These are phyloP conservation scores for Ifrita kowaldi DNA, from an alignment of 2,113 vertebrate species.

Conservation along the genomic window DNA sequence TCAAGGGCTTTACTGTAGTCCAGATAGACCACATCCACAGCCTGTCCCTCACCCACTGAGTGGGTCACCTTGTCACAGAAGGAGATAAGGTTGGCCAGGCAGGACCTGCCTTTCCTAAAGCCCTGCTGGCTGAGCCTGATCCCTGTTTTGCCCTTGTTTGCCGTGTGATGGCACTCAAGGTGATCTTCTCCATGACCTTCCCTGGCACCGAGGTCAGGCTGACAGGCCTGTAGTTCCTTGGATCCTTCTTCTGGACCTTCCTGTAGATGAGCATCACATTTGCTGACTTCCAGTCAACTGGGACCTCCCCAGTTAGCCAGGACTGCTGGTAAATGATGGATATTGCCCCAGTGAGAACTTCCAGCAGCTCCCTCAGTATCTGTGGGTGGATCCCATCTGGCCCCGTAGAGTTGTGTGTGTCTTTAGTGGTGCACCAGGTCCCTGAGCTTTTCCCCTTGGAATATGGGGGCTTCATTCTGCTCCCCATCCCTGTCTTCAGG, in stretches of 20 bases:
- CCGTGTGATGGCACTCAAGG: neutral
- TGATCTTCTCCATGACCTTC: neutral
- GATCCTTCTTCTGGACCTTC: neutral
- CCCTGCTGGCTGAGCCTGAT: neutral
- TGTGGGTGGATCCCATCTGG: fast-evolving
- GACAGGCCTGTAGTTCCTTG: neutral
- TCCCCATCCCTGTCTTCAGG: neutral
- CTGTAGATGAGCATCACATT: neutral
- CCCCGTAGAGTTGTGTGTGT: neutral
- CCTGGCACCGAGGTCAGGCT: neutral
- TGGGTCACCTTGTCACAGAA: neutral
- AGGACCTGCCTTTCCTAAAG: neutral
- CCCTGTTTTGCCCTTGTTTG: neutral
- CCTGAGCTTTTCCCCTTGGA: neutral
- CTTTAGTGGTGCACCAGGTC: neutral
- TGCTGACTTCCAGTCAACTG: neutral
- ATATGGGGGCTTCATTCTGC: neutral
- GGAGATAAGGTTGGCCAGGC: neutral
- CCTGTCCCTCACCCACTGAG: neutral
- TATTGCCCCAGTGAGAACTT: neutral
- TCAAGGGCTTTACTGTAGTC: neutral
- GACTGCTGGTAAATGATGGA: neutral
- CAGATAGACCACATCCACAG: neutral
- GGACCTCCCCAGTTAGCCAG: neutral
- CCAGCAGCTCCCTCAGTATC: neutral